Evolutionary conservation across 2,797 vertebrate species (phyloP).

Genomic region (Rhinoraja longicauda): DNA sequence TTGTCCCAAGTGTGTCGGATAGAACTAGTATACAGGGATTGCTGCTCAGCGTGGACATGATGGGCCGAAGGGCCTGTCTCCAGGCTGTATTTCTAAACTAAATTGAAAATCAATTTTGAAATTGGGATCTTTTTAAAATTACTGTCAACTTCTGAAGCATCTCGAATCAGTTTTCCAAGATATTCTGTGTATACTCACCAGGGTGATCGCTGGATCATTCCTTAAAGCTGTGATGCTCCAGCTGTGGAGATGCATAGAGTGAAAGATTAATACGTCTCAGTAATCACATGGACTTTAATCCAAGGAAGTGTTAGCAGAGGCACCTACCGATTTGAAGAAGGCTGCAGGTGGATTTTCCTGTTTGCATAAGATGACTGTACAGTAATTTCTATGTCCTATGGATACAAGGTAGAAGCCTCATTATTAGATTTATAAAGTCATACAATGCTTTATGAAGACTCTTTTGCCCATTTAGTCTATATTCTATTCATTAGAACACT

Average conservation of each 20-base stretch:
- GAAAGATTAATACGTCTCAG: background rate
- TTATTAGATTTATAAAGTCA: no score
- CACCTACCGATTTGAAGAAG: conserved; percentile 56
- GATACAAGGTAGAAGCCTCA: no score
- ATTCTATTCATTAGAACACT: no score
- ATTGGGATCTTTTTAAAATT: background rate
- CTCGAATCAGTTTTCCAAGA: background rate
- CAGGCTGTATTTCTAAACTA: no score
- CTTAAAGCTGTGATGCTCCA: conserved; percentile 48
- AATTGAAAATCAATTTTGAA: background rate
- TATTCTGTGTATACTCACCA: conserved; percentile 45
- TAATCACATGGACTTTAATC: background rate
- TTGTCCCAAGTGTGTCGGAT: no score
- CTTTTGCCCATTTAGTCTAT: no score
- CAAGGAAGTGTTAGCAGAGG: rapidly evolving
- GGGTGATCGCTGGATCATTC: conserved; percentile 43
- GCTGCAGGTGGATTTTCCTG: conserved; percentile 64
- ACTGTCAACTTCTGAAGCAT: background rate
- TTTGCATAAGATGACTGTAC: conserved; percentile 63
- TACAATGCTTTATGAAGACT: no score
- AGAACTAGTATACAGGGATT: no score
- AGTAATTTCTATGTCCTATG: conserved; percentile 54
- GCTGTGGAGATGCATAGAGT: conserved; percentile 46
- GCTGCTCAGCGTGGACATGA: no score
- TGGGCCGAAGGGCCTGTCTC: no score